phyloP scores from a whole-genome alignment of 2,113 vertebrate species.

The Xiphophorus maculatus region DNA sequence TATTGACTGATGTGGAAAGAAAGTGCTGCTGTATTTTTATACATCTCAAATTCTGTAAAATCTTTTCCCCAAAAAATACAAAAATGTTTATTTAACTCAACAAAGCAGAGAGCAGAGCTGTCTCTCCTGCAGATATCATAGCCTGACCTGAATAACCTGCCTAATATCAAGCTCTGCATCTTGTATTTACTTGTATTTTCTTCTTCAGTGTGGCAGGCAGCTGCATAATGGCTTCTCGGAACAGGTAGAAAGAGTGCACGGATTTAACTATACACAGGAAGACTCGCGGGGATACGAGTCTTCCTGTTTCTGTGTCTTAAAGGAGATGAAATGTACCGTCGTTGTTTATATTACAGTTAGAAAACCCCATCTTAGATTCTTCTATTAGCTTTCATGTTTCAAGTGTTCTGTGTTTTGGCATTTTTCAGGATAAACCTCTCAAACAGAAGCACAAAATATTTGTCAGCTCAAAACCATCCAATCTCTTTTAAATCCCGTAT shows the following conservation, averaged over 20 bases:
- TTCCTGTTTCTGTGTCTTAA: background rate
- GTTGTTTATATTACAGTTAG: background rate
- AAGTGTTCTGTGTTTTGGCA: background rate
- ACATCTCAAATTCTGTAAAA: conserved; percentile 12
- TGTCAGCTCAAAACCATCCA: conserved; percentile 18
- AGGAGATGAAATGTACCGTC: background rate
- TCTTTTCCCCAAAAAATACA: conserved; percentile 1
- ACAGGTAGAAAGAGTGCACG: background rate
- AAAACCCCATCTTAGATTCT: background rate
- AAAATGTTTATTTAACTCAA: background rate
- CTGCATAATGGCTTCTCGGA: conserved; percentile 9
- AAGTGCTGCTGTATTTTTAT: conserved; percentile 38
- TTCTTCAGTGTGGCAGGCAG: conserved; percentile 11
- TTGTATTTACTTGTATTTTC: too few relatives aligned
- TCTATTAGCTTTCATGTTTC: background rate
- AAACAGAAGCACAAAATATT: conserved; percentile 16
- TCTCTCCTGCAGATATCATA: background rate
- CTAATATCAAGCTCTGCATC: background rate
- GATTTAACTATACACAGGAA: background rate
- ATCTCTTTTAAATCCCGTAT: conserved; percentile 33
- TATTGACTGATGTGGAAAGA: conserved; percentile 58
- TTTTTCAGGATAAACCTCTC: conserved; percentile 14
- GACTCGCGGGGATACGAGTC: background rate
- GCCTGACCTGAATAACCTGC: conserved; percentile 21
- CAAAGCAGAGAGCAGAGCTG: background rate